Evolutionary conservation across 2,113 vertebrate genomes (phyloP).

Genomic region (Canis aureus): DNA sequence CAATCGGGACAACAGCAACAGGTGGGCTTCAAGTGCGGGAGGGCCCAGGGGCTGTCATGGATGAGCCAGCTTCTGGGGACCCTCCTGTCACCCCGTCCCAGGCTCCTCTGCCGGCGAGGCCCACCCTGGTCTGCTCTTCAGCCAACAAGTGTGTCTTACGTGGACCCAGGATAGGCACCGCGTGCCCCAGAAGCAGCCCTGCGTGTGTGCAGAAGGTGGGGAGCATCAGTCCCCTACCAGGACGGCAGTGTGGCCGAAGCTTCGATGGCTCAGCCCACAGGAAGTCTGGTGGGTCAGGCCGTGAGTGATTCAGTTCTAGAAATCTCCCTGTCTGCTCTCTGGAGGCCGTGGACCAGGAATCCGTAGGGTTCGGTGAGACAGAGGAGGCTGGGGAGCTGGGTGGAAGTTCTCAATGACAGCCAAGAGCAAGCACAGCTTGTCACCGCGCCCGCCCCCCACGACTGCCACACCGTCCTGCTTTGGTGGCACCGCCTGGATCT

Average conservation of each 20-base stretch:
- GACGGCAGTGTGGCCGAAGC: rapidly evolving
- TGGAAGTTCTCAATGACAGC: background rate
- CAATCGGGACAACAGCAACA: background rate
- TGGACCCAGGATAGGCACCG: rapidly evolving
- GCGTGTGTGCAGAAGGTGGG: background rate
- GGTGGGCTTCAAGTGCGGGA: background rate
- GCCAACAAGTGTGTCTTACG: background rate
- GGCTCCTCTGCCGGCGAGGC: background rate
- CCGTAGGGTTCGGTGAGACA: no score
- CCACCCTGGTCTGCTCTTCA: background rate
- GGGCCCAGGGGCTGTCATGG: background rate
- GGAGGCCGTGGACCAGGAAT: no score
- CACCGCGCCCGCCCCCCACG: rapidly evolving
- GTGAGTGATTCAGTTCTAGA: background rate
- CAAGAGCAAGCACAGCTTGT: no score
- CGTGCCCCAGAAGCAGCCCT: background rate
- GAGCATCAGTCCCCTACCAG: background rate
- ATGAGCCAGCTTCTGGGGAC: background rate
- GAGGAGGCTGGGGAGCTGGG: background rate
- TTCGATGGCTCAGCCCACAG: background rate
- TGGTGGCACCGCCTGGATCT: background rate
- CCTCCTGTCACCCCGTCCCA: background rate
- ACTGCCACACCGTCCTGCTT: background rate
- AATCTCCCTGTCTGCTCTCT: background rate
- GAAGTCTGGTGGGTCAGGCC: background rate